Conservation (phyloP, 2,797 vertebrate species). For the Coendou prehensilis region DNA sequence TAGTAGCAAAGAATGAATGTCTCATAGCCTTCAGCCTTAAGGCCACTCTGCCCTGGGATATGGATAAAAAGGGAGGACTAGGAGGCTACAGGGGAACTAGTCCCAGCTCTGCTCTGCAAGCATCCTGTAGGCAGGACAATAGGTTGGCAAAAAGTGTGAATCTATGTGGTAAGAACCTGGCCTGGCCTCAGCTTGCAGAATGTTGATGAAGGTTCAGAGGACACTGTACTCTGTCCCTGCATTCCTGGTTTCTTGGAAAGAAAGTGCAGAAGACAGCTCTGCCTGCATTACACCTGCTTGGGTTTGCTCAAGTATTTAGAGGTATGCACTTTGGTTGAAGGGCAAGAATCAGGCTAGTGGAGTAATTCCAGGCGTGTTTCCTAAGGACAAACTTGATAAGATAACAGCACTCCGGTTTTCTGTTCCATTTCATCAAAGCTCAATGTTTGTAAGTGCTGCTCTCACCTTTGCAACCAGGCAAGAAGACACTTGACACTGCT, state of each 20-base stretch:
- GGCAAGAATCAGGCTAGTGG: background rate
- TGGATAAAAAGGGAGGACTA: background rate
- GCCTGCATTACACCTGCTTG: background rate
- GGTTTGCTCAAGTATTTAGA: background rate
- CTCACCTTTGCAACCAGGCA: background rate
- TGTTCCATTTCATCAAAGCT: background rate
- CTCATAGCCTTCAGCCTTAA: background rate
- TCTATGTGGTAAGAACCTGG: background rate
- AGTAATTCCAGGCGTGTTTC: background rate
- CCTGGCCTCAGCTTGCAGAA: background rate
- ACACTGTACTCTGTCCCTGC: background rate
- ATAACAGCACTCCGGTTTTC: background rate
- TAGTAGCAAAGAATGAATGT: background rate
- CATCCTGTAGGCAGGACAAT: background rate
- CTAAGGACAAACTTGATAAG: background rate
- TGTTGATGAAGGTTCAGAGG: background rate
- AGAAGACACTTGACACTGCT: background rate
- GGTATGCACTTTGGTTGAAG: background rate
- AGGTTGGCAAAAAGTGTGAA: background rate
- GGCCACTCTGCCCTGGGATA: background rate
- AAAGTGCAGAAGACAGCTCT: accelerated
- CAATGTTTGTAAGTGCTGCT: background rate
- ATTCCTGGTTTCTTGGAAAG: background rate
- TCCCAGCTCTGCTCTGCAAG: background rate
- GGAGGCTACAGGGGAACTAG: too few species aligned